These are phyloP conservation scores for Kryptolebias marmoratus DNA, from an alignment of 2,113 vertebrate species.

Conservation along the genomic window DNA sequence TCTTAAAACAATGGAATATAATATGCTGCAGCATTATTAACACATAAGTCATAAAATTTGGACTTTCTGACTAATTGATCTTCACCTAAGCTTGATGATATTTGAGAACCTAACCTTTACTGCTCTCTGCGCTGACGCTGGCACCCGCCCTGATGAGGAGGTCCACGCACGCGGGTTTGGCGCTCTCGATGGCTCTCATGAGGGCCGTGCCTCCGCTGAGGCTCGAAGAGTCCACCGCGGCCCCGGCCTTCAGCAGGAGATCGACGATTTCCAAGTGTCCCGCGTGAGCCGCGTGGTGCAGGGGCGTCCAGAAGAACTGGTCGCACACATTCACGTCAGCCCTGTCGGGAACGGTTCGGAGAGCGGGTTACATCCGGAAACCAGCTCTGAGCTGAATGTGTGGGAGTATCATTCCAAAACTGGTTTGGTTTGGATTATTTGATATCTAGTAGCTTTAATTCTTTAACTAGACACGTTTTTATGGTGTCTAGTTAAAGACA, in stretches of 20 bases:
- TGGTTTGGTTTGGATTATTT: too few relatives aligned
- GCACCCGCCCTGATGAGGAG: constrained; percentile 88
- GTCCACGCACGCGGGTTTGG: constrained; percentile 85
- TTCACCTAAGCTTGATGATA: not conserved
- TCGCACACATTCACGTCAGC: constrained; percentile 85
- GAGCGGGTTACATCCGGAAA: not conserved
- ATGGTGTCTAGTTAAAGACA: too few relatives aligned
- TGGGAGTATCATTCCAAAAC: not conserved
- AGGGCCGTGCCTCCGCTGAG: constrained; percentile 88
- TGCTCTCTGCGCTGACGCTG: constrained; percentile 81
- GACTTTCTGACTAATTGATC: not conserved
- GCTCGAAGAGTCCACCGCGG: constrained; percentile 79
- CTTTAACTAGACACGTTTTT: too few relatives aligned
- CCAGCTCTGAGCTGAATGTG: not conserved
- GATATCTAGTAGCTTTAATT: too few relatives aligned
- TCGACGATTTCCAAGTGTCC: constrained; percentile 86
- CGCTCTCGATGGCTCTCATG: constrained; percentile 90
- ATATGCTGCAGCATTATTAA: too few relatives aligned
- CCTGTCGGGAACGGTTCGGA: constrained; percentile 65
- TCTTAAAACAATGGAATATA: too few relatives aligned
- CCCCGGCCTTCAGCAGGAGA: constrained; percentile 85
- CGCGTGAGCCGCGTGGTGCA: constrained; percentile 92
- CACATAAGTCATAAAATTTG: not conserved
- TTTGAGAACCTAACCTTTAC: constrained; percentile 78
- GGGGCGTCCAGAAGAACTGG: constrained; percentile 93